Evolutionary conservation across 1,140 invertebrate genomes (phyloP).

Genomic region (Drosophila kepulauana): DNA sequence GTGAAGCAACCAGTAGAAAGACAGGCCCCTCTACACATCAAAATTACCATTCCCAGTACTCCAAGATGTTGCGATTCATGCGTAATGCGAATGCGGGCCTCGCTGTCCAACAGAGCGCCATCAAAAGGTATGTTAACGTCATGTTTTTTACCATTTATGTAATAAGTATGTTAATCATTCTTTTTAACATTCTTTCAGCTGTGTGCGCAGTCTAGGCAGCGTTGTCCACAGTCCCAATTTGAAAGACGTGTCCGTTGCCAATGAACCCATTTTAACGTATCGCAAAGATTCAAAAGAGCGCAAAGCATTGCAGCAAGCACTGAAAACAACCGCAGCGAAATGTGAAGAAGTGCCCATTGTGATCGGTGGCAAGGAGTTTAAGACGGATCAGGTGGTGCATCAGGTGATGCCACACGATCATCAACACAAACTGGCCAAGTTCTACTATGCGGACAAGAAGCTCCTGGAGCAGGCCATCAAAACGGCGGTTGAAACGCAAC

Average conservation of each 20-base stretch:
- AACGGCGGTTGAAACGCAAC: constrained; percentile 90
- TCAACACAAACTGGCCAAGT: constrained; percentile 94
- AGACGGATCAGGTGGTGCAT: constrained; percentile 90
- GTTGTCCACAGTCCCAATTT: constrained; percentile 88
- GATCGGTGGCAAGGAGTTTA: constrained; percentile 95
- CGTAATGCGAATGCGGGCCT: constrained; percentile 36
- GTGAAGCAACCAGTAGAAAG: constrained; percentile 43
- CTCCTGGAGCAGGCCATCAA: constrained; percentile 95
- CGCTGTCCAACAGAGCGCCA: constrained; percentile 33
- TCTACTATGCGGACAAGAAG: constrained; percentile 94
- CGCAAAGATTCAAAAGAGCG: constrained; percentile 94
- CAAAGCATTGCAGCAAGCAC: constrained; percentile 89
- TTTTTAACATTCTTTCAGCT: constrained; percentile 17
- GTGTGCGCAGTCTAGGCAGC: constrained; percentile 86
- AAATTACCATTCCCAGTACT: constrained; percentile 27
- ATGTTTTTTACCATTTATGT: neutral
- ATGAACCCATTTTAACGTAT: constrained; percentile 94
- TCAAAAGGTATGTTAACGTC: constrained; percentile 48
- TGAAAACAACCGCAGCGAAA: constrained; percentile 88
- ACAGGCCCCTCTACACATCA: constrained; percentile 23
- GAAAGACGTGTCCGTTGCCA: constrained; percentile 90
- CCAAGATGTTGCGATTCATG: constrained; percentile 65
- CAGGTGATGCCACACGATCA: constrained; percentile 95
- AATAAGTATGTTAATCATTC: neutral
- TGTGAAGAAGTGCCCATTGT: constrained; percentile 96